Evolutionary conservation across 64 coral and sea anemone genomes (phyloP), one percentile per base, ranked within the genome.

Genomic region (Porites australiensis): DNA sequence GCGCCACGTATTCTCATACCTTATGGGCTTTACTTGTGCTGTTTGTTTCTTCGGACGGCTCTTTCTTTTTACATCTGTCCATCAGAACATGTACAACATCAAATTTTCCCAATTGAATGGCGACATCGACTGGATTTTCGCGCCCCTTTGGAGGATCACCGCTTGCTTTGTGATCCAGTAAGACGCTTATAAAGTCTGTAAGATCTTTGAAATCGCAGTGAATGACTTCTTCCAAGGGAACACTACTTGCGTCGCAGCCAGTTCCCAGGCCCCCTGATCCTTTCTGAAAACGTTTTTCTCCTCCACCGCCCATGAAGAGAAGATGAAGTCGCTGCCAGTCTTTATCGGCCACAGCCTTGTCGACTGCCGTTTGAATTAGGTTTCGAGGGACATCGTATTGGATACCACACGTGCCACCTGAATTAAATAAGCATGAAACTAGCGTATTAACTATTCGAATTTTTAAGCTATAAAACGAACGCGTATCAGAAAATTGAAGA

Each of bases 321-420:
- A 91, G 48, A 43, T 74, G 79, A 45, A 91, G 78, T 70, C 71
- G 79, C 15, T 82, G 27, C 89, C 89, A 91, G 18, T 91, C 79
- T 18, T 47, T 45, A 15, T 91, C 72, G 9, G 12, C 19, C 45
- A 91, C 79, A 22, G 81, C 66, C 10, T 64, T 82, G 11, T 58
- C 47, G 23, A 91, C 49, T 13, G 73, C 79, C 48, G 50, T 59
- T 63, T 91, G 78, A 13, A 58, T 63, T 60, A 83, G 11, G 3
- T 43, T 70, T 72, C 82, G 50, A 6, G 89, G 89, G 74, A 91
- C 74, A 11, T 14, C 16, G 3, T 43, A 91, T 61, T 53, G 55
- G 50, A 91, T 75, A 9, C 53, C 52, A 44, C 78, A 82, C 14
- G 89, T 83, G 67, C 79, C 89, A 44, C 66, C 89, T 83, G 1